A percentile compares a stretch with the other conserved stretches of the same genome.
Conservation (phyloP, 2,888 invertebrate genomes). For the Syrphus vitripennis region DNA sequence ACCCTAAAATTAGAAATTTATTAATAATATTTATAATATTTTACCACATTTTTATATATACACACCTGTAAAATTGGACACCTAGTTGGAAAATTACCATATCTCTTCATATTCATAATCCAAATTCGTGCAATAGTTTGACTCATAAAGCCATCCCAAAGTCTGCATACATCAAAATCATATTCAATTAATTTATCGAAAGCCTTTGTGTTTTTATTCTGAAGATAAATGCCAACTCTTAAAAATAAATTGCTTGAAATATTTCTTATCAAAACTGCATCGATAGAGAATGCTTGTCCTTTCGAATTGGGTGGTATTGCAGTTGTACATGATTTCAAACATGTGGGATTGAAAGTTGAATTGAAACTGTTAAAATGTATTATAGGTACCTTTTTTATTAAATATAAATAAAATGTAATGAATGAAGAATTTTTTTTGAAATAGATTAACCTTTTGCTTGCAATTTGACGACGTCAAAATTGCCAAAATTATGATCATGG, state of each 20-base stretch:
- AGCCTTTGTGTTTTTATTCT: background rate
- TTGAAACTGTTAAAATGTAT: background rate
- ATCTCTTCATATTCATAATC: conserved; percentile 1
- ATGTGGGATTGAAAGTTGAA: background rate
- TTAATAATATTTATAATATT: no score
- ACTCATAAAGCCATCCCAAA: conserved; percentile 19
- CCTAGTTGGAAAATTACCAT: background rate
- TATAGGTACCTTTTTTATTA: background rate
- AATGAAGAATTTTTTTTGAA: background rate
- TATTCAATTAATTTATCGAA: background rate
- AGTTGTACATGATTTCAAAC: background rate
- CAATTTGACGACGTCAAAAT: background rate
- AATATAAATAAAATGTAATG: background rate
- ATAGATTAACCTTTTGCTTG: background rate
- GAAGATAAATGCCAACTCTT: background rate
- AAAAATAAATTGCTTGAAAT: background rate
- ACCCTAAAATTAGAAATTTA: background rate
- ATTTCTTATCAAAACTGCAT: background rate
- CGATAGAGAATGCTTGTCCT: background rate
- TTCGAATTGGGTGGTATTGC: background rate
- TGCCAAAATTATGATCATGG: background rate
- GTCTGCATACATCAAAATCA: background rate
- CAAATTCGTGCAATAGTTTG: conserved; percentile 3
- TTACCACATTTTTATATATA: no score
- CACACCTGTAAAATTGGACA: background rate